Conservation (phyloP, 2,797 vertebrate species). For the Triplophysa yarkandensis region DNA sequence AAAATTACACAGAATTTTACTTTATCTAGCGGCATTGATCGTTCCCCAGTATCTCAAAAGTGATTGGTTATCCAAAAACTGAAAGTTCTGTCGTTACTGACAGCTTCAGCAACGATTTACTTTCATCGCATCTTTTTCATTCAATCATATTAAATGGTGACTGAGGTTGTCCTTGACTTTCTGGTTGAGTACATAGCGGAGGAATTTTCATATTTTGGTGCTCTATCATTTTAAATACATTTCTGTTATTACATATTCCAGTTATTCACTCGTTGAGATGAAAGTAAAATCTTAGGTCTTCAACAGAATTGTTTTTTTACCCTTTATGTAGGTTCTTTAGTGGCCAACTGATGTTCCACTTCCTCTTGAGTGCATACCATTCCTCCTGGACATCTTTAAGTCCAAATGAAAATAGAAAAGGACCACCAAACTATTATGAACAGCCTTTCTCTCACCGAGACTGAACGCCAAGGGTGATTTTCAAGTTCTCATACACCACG, state of each 20-base stretch:
- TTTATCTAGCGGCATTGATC: neutral
- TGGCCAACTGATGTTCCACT: neutral
- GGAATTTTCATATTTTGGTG: neutral
- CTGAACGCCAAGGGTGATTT: constrained; percentile 83
- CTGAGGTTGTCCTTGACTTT: neutral
- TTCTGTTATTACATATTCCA: constrained; percentile 44
- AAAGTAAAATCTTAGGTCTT: constrained; percentile 32
- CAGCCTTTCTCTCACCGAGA: constrained; percentile 71
- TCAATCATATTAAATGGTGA: neutral
- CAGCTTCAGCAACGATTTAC: too few species aligned
- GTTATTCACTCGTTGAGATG: constrained; percentile 41
- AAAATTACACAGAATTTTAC: neutral
- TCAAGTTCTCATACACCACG: constrained; percentile 88
- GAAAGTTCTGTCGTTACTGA: neutral
- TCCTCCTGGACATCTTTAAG: neutral
- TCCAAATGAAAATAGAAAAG: constrained; percentile 26
- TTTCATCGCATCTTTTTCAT: too few species aligned
- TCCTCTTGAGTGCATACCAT: neutral
- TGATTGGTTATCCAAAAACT: neutral
- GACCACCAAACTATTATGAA: neutral
- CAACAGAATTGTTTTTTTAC: neutral
- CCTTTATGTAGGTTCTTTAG: neutral
- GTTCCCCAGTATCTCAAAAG: neutral
- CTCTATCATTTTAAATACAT: constrained; percentile 55
- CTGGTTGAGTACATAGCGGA: neutral